A percentile compares a stretch with the other conserved stretches of the same genome.
These are phyloP conservation scores for Protobothrops flavoviridis DNA, from an alignment of 2,113 vertebrate species.

Conservation along the genomic window DNA sequence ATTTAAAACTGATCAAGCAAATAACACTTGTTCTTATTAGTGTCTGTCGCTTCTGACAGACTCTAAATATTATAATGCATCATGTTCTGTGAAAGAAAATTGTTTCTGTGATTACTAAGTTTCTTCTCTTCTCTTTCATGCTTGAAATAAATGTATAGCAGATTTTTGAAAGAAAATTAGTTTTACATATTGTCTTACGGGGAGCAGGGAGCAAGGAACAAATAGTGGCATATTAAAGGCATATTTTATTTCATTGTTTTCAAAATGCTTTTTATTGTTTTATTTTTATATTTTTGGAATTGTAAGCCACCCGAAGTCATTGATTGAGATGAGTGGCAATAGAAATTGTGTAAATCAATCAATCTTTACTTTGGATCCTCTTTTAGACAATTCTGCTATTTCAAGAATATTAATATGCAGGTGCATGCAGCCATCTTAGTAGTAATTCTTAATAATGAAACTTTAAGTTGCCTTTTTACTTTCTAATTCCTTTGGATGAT, in stretches of 20 bases:
- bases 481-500: not conserved
- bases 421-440: not conserved
- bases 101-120: not conserved
- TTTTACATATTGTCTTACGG: not conserved
- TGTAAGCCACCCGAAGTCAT: not conserved
- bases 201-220: not conserved
- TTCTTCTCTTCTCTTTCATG: not conserved
- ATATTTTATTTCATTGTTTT: not conserved
- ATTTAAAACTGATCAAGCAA: constrained; percentile 11
- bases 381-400: not conserved
- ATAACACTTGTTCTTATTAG: constrained; percentile 17
- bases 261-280: not conserved
- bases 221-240: not conserved
- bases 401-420: not conserved
- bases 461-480: not conserved
- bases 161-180: not conserved
- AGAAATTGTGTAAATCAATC: not conserved
- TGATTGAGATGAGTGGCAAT: not conserved
- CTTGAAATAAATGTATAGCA: not conserved
- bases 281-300: not conserved
- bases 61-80: constrained; percentile 13
- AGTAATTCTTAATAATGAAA: not conserved
- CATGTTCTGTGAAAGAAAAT: not conserved
- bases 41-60: constrained; percentile 12
- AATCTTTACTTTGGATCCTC: not conserved